A percentile compares a stretch with the other conserved stretches of the same genome.
phyloP scores from a whole-genome alignment of 2,113 vertebrate genomes.

The Varanus komodoensis region DNA sequence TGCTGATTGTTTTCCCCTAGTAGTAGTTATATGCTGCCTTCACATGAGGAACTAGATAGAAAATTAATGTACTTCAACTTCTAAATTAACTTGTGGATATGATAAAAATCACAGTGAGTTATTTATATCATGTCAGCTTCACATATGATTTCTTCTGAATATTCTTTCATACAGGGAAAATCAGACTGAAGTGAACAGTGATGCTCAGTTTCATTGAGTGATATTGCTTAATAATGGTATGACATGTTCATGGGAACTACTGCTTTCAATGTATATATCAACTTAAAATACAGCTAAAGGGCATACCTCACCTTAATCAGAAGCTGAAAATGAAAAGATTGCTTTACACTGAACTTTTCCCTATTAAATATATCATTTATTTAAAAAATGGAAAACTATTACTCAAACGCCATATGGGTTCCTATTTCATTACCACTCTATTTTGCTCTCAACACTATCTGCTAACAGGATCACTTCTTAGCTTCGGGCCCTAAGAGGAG shows the following conservation, averaged over 20 bases:
- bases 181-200: neutral
- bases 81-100: neutral
- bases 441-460: constrained; percentile 65
- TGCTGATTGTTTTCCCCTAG: neutral
- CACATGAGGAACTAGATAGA: neutral
- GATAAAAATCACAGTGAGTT: neutral
- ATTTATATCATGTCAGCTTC: neutral
- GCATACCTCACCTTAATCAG: neutral
- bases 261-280: neutral
- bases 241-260: neutral
- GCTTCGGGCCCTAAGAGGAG: constrained; percentile 66
- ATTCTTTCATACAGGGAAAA: neutral
- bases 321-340: constrained; percentile 21
- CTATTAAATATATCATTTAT: constrained; percentile 28
- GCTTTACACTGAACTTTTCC: constrained; percentile 37
- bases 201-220: neutral
- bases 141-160: neutral
- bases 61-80: neutral
- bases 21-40: neutral
- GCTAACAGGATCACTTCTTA: constrained; percentile 63
- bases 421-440: constrained; percentile 59
- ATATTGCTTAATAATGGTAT: neutral
- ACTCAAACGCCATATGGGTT: constrained; percentile 44
- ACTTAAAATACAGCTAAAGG: neutral
- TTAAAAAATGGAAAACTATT: constrained; percentile 54